Evolutionary conservation across 2,888 invertebrate species (phyloP).

Genomic region (Xylota segnis): DNA sequence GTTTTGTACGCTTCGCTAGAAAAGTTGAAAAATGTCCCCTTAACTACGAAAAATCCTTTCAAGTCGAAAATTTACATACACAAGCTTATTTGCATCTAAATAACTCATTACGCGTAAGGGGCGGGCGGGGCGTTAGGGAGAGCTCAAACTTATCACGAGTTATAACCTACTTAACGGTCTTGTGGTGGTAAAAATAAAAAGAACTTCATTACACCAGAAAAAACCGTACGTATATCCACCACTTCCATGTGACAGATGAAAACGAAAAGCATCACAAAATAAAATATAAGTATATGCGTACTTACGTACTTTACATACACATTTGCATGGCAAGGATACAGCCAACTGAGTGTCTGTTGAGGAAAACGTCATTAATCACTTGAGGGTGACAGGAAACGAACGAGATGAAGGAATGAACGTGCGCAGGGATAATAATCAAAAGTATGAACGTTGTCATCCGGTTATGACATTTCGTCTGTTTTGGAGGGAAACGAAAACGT

Average conservation of each 20-base stretch:
- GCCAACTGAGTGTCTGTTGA: neutral
- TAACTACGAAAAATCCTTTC: neutral
- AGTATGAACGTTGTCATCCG: slow-evolving; percentile 34
- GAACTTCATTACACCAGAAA: neutral
- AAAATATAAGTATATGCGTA: neutral
- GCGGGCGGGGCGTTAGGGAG: slow-evolving; percentile 13
- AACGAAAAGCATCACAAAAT: neutral
- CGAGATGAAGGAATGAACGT: neutral
- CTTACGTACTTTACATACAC: no score
- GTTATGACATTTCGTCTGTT: slow-evolving; percentile 35
- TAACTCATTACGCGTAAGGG: slow-evolving; percentile 13
- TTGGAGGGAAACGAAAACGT: neutral
- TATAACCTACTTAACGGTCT: slow-evolving; percentile 14
- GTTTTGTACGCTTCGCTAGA: neutral
- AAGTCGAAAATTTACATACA: slow-evolving; percentile 18
- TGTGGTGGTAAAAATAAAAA: neutral
- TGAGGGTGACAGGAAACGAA: neutral
- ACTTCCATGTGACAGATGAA: slow-evolving; percentile 11
- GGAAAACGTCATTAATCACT: slow-evolving; percentile 33
- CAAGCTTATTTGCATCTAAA: slow-evolving; percentile 39
- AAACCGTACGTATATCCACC: neutral
- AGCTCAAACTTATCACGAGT: slow-evolving; percentile 10
- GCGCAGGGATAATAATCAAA: slow-evolving; percentile 27
- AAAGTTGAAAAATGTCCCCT: neutral
- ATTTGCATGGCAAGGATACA: neutral